These are phyloP conservation scores for Patagioenas fasciata DNA, from an alignment of 2,113 vertebrate species.

Conservation along the genomic window DNA sequence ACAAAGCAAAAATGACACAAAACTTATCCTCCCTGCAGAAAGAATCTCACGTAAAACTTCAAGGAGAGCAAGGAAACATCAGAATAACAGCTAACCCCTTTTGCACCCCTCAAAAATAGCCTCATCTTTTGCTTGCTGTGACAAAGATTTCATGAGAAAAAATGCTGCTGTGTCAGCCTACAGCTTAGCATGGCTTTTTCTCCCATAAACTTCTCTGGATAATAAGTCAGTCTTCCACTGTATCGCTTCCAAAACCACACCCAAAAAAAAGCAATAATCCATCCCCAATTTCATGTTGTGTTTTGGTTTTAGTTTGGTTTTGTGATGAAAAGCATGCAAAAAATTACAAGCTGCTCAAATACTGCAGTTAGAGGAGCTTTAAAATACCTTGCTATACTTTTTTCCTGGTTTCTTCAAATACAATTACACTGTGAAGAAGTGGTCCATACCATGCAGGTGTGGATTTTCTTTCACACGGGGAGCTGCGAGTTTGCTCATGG, in stretches of 20 bases:
- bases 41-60: background rate
- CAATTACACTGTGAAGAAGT: background rate
- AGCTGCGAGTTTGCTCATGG: background rate
- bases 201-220: background rate
- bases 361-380: background rate
- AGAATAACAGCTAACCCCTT: background rate
- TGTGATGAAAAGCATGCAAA: background rate
- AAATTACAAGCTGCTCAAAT: background rate
- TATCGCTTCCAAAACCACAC: background rate
- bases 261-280: background rate
- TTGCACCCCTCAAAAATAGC: background rate
- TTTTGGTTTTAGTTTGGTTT: too few species aligned
- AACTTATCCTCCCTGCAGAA: background rate
- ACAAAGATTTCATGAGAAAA: background rate
- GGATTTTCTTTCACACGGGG: background rate
- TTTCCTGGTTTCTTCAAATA: background rate
- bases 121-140: background rate
- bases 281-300: background rate
- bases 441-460: background rate
- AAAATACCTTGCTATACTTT: background rate
- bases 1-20: background rate
- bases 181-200: background rate
- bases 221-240: background rate
- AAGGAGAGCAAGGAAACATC: background rate
- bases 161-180: background rate